A percentile compares a stretch with the other conserved stretches of the same genome.
These are phyloP conservation scores for Sinodicranocentrus sp. DNA, from an alignment of 2,888 invertebrate genomes.

Conservation along the genomic window DNA sequence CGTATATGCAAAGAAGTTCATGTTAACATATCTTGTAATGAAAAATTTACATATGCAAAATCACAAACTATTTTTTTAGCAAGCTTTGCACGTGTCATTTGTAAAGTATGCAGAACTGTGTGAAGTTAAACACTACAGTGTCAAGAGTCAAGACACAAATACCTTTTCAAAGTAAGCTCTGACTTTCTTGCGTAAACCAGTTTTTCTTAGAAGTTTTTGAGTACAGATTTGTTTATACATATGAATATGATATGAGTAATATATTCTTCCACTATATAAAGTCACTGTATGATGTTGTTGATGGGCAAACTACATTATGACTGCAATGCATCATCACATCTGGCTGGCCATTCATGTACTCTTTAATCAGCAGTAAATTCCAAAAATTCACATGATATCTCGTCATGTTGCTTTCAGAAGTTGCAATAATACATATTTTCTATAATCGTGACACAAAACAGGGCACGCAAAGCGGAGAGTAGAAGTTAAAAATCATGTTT, in stretches of 20 bases:
- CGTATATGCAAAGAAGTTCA: no score
- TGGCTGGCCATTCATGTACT: not conserved
- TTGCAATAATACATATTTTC: not conserved
- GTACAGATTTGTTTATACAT: no score
- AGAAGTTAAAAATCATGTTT: constrained; percentile 31
- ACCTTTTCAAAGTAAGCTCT: not conserved
- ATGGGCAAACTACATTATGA: not conserved
- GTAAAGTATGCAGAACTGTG: constrained; percentile 25
- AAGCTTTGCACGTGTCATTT: constrained; percentile 61
- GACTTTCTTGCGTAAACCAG: constrained; percentile 52
- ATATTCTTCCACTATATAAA: no score
- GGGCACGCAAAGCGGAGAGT: constrained; percentile 17
- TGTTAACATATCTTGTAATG: not conserved
- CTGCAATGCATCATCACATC: constrained; percentile 7
- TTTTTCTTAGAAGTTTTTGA: constrained; percentile 29
- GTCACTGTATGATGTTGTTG: no score
- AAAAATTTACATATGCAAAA: not conserved
- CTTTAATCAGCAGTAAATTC: constrained; percentile 46
- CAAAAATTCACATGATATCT: constrained; percentile 60
- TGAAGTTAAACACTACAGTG: constrained; percentile 55
- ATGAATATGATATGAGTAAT: no score
- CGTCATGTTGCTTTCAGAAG: not conserved
- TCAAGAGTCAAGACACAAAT: constrained; percentile 59
- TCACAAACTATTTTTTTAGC: constrained; percentile 13
- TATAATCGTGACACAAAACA: constrained; percentile 41